Conservation (phyloP, 1,140 invertebrate species). For the Diorhabda carinulata region DNA sequence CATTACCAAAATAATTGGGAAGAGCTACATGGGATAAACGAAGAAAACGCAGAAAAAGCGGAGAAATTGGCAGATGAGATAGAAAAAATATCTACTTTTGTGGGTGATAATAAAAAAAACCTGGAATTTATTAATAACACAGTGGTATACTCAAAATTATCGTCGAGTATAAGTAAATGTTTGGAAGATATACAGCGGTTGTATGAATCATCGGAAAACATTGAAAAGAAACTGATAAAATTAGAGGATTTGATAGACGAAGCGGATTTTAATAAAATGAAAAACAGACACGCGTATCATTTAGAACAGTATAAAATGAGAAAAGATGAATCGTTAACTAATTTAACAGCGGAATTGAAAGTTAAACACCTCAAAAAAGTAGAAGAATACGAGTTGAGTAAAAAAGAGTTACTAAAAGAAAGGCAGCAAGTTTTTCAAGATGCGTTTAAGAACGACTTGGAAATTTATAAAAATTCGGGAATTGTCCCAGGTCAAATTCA, state of each 20-base stretch:
- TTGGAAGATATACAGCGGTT: conserved; percentile 59
- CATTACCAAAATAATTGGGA: conserved; percentile 65
- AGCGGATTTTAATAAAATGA: conserved; percentile 58
- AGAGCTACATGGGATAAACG: conserved; percentile 59
- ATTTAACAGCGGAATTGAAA: conserved; percentile 23
- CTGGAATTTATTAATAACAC: conserved; percentile 53
- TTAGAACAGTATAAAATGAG: conserved; percentile 62
- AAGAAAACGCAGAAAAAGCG: conserved; percentile 59
- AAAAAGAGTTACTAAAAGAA: conserved; percentile 57
- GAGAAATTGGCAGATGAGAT: conserved; percentile 58
- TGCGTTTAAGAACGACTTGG: conserved; percentile 64
- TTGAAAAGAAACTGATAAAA: conserved; percentile 57
- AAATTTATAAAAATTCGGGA: conserved; percentile 61
- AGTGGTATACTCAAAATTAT: conserved; percentile 55
- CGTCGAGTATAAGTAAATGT: conserved; percentile 55
- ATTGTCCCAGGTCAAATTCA: conserved; percentile 50
- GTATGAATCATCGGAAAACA: conserved; percentile 60
- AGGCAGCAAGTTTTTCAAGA: conserved; percentile 63
- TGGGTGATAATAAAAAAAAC: conserved; percentile 54
- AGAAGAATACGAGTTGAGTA: conserved; percentile 53
- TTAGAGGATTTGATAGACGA: conserved; percentile 65
- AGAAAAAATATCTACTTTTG: conserved; percentile 52
- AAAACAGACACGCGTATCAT: conserved; percentile 61
- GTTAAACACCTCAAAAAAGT: conserved; percentile 56
- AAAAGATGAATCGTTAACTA: conserved; percentile 50